A percentile compares a stretch with the other conserved stretches of the same genome.
These are phyloP conservation scores for Apotomis betuletana DNA, from an alignment of 2,888 invertebrate genomes.

Conservation along the genomic window DNA sequence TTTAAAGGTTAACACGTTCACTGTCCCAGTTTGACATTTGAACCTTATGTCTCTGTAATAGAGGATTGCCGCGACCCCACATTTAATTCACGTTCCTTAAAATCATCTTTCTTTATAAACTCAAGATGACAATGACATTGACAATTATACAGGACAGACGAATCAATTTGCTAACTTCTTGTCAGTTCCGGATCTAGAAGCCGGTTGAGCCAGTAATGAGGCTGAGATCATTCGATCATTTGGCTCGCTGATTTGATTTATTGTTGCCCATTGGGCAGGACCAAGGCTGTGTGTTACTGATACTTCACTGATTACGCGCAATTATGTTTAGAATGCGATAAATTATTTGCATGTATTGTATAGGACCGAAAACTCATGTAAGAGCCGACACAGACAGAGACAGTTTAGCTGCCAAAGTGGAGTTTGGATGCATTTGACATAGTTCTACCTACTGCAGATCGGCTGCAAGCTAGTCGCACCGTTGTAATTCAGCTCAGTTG, in stretches of 20 bases:
- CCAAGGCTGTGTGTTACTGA: slow-evolving; percentile 26
- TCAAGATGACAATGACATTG: not conserved
- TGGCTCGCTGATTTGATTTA: slow-evolving; percentile 29
- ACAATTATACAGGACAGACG: not conserved
- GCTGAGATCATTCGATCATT: slow-evolving; percentile 38
- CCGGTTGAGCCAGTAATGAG: slow-evolving; percentile 23
- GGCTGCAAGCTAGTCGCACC: too few relatives aligned
- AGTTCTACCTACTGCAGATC: too few relatives aligned
- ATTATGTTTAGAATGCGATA: not conserved
- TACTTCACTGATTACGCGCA: slow-evolving; percentile 22
- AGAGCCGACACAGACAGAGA: too few relatives aligned
- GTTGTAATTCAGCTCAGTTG: too few relatives aligned
- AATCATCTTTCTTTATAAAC: too few relatives aligned
- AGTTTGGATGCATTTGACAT: too few relatives aligned
- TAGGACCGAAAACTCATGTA: not conserved
- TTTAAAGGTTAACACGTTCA: too few relatives aligned
- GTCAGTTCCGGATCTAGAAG: slow-evolving; percentile 27
- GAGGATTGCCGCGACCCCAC: too few relatives aligned
- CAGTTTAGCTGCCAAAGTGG: too few relatives aligned
- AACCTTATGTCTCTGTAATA: too few relatives aligned
- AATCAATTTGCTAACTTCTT: not conserved
- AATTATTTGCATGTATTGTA: not conserved
- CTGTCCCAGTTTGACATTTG: too few relatives aligned
- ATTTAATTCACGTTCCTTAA: too few relatives aligned
- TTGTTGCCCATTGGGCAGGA: slow-evolving; percentile 35